phyloP scores from a whole-genome alignment of 2,797 vertebrate genomes.

The Triplophysa bombifrons region DNA sequence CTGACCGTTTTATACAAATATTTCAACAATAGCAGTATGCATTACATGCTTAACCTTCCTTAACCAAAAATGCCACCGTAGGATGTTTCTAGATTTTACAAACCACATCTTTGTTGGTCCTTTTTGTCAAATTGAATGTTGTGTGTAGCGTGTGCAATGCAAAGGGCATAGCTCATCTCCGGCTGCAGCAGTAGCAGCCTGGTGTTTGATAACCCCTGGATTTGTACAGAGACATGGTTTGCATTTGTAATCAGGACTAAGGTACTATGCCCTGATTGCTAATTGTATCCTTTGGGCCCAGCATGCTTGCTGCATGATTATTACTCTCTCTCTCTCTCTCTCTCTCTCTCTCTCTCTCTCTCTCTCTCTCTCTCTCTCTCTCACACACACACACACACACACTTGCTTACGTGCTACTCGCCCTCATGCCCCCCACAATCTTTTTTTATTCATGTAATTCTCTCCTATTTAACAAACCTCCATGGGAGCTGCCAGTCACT shows the following conservation, averaged over 20 bases:
- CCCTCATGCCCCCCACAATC: slow-evolving; percentile 4
- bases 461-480: slow-evolving; percentile 47
- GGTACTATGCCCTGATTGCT: slow-evolving; percentile 56
- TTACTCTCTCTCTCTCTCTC: slow-evolving; percentile 43
- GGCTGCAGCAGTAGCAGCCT: slow-evolving; percentile 40
- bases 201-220: slow-evolving; percentile 52
- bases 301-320: slow-evolving; percentile 56
- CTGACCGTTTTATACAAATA: not conserved
- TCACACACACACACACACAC: not conserved
- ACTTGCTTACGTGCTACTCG: slow-evolving; percentile 1
- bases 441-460: slow-evolving; percentile 49
- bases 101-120: slow-evolving; percentile 9
- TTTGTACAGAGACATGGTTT: slow-evolving; percentile 52
- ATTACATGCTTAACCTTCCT: slow-evolving; percentile 2
- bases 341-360: slow-evolving; percentile 40
- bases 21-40: not conserved
- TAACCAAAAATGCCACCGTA: not conserved
- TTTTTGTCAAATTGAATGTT: slow-evolving; percentile 46
- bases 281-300: slow-evolving; percentile 58
- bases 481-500: slow-evolving; percentile 42
- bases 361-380: slow-evolving; percentile 27
- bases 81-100: not conserved
- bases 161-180: slow-evolving; percentile 41
- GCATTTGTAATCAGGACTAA: slow-evolving; percentile 57
- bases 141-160: slow-evolving; percentile 37